Conservation (phyloP, 2,888 invertebrate species). For the Hedychridium roseum region DNA sequence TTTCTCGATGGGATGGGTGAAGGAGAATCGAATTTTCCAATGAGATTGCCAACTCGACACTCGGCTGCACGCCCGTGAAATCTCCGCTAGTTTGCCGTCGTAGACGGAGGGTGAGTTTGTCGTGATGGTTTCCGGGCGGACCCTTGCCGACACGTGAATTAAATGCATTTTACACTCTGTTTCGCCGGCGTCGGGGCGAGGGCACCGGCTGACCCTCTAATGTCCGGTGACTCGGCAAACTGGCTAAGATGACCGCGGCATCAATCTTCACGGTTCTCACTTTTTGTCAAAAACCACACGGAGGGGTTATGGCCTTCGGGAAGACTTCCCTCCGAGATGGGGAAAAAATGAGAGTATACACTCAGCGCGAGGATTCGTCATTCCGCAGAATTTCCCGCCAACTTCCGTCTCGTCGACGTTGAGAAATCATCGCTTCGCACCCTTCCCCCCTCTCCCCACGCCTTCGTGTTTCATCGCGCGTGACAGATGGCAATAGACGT, state of each 20-base stretch:
- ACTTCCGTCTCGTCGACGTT: conserved; percentile 38
- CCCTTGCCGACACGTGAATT: conserved; percentile 50
- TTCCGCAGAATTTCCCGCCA: conserved; percentile 26
- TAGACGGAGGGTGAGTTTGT: conserved; percentile 26
- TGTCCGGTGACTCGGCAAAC: conserved; percentile 57
- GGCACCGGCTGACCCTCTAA: conserved; percentile 43
- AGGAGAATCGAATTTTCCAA: conserved; percentile 26
- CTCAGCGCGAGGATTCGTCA: conserved; percentile 21
- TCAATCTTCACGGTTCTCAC: conserved; percentile 54
- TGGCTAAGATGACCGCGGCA: conserved; percentile 52
- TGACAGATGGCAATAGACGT: conserved; percentile 23
- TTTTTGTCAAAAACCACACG: conserved; percentile 42
- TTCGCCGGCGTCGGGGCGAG: conserved; percentile 30
- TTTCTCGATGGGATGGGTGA: no score
- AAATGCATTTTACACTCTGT: conserved; percentile 56
- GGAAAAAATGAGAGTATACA: conserved; percentile 21
- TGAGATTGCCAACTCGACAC: conserved; percentile 25
- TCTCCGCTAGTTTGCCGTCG: conserved; percentile 21
- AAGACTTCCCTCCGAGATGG: conserved; percentile 24
- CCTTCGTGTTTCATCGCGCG: conserved; percentile 17
- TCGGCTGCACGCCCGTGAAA: conserved; percentile 31
- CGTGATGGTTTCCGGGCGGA: conserved; percentile 20
- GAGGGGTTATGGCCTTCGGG: no score
- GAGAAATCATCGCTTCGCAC: conserved; percentile 43
- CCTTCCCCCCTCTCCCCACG: conserved; percentile 13